Percentiles rank a stretch among this genome's conserved stretches.
These are phyloP conservation scores for Hippocampus zosterae DNA, from an alignment of 2,113 vertebrate genomes.

Conservation along the genomic window DNA sequence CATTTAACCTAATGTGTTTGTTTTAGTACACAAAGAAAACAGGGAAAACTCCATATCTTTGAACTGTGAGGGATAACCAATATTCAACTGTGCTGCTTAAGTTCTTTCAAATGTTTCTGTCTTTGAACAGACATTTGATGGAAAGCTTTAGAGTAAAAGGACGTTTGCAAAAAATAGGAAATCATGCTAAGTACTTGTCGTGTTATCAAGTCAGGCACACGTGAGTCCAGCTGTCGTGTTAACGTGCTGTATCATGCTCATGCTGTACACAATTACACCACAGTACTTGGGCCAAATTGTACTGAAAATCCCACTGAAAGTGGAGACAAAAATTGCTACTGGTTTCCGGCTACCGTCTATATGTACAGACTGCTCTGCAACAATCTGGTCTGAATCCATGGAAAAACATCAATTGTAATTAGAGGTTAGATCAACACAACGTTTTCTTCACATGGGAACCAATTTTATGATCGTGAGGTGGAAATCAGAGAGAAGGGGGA, in stretches of 20 bases:
- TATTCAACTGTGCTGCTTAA: neutral
- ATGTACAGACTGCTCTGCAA: conserved; percentile 32
- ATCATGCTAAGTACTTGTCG: neutral
- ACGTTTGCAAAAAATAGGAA: neutral
- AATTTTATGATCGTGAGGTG: conserved; percentile 48
- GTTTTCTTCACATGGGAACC: conserved; percentile 42
- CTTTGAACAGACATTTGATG: neutral
- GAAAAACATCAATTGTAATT: conserved; percentile 58
- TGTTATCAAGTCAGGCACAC: too few species aligned
- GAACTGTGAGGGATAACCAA: neutral
- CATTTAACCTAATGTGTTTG: too few species aligned
- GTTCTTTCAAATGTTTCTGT: neutral
- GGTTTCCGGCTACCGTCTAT: conserved; percentile 15
- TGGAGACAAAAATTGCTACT: conserved; percentile 7
- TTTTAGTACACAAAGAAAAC: neutral
- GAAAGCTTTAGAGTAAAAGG: neutral
- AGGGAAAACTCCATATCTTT: neutral
- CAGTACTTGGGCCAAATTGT: neutral
- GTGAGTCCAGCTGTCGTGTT: too few species aligned
- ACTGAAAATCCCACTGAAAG: neutral
- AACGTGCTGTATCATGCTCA: too few species aligned
- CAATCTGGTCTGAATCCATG: conserved; percentile 42
- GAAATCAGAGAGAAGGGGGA: conserved; percentile 46
- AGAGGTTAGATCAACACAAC: conserved; percentile 48
- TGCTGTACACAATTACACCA: too few species aligned